phyloP scores from a whole-genome alignment of 1,140 invertebrate species.

The Acromyrmex echinatior region DNA sequence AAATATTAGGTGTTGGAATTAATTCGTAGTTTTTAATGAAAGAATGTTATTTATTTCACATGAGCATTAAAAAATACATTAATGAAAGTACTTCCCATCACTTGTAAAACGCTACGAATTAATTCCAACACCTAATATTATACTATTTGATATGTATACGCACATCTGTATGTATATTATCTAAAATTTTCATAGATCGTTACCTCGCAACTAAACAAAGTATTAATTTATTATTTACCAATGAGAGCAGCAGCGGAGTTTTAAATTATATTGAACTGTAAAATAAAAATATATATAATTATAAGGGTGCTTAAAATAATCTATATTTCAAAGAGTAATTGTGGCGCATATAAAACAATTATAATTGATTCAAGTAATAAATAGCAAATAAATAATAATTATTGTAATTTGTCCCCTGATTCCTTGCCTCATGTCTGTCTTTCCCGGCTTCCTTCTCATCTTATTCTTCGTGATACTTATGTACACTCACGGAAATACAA shows the following conservation, averaged over 20 bases:
- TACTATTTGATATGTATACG: neutral
- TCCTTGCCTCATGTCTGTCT: neutral
- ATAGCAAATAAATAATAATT: neutral
- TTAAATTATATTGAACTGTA: neutral
- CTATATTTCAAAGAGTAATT: neutral
- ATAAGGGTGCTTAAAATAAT: neutral
- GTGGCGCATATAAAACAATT: neutral
- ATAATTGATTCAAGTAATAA: neutral
- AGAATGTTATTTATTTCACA: too few species aligned
- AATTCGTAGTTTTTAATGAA: too few species aligned
- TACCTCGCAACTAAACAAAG: neutral
- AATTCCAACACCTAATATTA: too few species aligned
- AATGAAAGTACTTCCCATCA: too few species aligned
- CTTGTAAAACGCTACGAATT: too few species aligned
- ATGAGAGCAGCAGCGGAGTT: neutral
- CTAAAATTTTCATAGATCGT: neutral
- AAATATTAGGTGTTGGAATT: too few species aligned
- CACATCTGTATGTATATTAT: neutral
- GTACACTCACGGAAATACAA: neutral
- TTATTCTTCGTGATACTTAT: neutral
- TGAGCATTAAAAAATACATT: too few species aligned
- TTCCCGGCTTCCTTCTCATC: neutral
- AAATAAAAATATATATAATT: neutral
- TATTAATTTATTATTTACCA: neutral
- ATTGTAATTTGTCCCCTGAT: neutral